Evolutionary conservation across 2,113 vertebrate genomes (phyloP).

Genomic region (Tachysurus vachellii): DNA sequence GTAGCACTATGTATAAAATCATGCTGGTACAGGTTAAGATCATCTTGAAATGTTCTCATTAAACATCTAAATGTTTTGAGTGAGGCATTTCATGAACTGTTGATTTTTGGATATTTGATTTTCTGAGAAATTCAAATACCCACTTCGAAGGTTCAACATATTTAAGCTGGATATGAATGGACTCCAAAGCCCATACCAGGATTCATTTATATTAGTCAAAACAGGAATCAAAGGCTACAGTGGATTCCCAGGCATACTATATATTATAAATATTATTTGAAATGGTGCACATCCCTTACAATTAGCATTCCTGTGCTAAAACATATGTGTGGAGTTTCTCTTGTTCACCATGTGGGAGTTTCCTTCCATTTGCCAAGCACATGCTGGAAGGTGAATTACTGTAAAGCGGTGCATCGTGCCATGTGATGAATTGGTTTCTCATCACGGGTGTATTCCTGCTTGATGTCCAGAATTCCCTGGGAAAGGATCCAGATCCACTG

Average conservation of each 20-base stretch:
- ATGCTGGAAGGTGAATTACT: not conserved
- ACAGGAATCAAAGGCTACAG: not conserved
- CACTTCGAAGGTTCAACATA: no score
- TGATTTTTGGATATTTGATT: no score
- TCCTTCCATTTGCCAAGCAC: not conserved
- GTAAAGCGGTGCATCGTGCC: not conserved
- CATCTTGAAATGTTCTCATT: no score
- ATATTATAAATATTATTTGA: no score
- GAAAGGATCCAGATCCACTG: not conserved
- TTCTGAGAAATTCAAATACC: no score
- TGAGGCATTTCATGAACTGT: no score
- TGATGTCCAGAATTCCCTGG: not conserved
- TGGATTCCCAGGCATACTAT: no score
- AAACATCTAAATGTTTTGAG: no score
- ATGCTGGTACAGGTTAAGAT: no score
- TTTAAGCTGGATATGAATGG: not conserved
- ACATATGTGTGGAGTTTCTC: not conserved
- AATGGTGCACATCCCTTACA: no score
- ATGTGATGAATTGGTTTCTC: not conserved
- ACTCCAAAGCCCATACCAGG: no score
- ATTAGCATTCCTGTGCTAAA: not conserved
- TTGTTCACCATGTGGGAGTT: not conserved
- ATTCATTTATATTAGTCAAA: not conserved
- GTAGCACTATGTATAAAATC: no score
- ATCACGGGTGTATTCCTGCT: not conserved